A percentile compares a stretch with the other conserved stretches of the same genome.
These are phyloP conservation scores for Liparis tanakae DNA, from an alignment of 2,797 vertebrate genomes.

Conservation along the genomic window DNA sequence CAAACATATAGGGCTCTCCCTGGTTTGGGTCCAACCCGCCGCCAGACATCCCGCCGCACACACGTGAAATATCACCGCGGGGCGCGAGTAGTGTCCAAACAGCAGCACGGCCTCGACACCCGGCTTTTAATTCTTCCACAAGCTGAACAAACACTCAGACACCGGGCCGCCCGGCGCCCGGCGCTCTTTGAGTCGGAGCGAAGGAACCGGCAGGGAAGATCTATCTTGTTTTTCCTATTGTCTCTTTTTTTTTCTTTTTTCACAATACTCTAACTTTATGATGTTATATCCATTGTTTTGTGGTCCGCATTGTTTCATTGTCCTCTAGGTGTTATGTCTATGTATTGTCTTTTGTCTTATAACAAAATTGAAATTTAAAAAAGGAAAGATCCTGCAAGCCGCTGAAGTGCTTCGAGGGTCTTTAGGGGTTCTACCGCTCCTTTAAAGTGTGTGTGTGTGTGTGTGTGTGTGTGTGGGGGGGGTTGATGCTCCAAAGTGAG, in stretches of 20 bases:
- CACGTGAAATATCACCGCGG: slow-evolving; percentile 77
- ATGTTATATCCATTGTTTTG: too few relatives aligned
- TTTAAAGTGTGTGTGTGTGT: slow-evolving; percentile 25
- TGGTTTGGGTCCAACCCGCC: slow-evolving; percentile 46
- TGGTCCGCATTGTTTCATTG: too few relatives aligned
- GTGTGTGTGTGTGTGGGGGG: neutral
- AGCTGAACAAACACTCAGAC: slow-evolving; percentile 77
- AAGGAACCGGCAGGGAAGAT: slow-evolving; percentile 36
- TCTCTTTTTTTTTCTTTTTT: too few relatives aligned
- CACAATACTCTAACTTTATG: too few relatives aligned
- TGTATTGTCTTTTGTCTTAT: too few relatives aligned
- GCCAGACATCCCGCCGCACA: slow-evolving; percentile 59
- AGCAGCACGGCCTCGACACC: slow-evolving; percentile 48
- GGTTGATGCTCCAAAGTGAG: slow-evolving; percentile 42
- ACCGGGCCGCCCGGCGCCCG: slow-evolving; percentile 15
- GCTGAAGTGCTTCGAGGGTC: slow-evolving; percentile 30
- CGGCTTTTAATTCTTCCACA: slow-evolving; percentile 67
- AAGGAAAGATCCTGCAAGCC: slow-evolving; percentile 29
- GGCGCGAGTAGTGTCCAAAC: slow-evolving; percentile 75
- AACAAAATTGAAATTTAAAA: too few relatives aligned
- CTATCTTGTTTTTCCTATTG: too few relatives aligned
- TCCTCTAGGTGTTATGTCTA: too few relatives aligned
- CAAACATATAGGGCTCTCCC: slow-evolving; percentile 35
- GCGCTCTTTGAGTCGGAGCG: slow-evolving; percentile 35
- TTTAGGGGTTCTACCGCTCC: slow-evolving; percentile 27